phyloP scores from a whole-genome alignment of 2,797 vertebrate genomes.

The Moxostoma hubbsi region DNA sequence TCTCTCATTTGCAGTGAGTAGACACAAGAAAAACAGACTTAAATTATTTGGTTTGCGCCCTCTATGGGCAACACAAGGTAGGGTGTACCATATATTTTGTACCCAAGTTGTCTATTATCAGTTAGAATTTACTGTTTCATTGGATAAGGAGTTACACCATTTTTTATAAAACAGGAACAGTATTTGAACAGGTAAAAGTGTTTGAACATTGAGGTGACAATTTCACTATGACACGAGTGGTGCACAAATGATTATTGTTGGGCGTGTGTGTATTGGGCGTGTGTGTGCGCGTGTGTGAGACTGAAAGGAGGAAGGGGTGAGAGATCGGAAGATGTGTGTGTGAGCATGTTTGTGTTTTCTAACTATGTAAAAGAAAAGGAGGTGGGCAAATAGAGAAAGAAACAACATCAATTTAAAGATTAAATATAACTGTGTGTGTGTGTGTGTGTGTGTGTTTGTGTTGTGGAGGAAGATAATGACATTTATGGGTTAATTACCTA shows the following conservation, averaged over 20 bases:
- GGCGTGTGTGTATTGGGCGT: slow-evolving; percentile 36
- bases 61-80: slow-evolving; percentile 47
- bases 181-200: neutral
- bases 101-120: neutral
- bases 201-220: slow-evolving; percentile 5
- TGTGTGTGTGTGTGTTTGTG: too few species aligned
- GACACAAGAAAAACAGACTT: neutral
- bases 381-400: neutral
- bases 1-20: slow-evolving; percentile 11
- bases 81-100: neutral
- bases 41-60: slow-evolving; percentile 51
- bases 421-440: neutral
- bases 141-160: neutral
- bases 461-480: neutral
- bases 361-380: too few species aligned
- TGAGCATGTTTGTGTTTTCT: too few species aligned
- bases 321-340: too few species aligned
- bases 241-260: slow-evolving; percentile 16
- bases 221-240: slow-evolving; percentile 24
- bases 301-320: neutral
- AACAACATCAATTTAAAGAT: too few species aligned
- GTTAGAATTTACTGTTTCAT: slow-evolving; percentile 13
- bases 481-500: neutral
- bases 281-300: neutral
- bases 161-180: neutral